A percentile compares a stretch with the other conserved stretches of the same genome.
phyloP scores from a whole-genome alignment of 2,888 invertebrate species.

The Morpho deidamia region DNA sequence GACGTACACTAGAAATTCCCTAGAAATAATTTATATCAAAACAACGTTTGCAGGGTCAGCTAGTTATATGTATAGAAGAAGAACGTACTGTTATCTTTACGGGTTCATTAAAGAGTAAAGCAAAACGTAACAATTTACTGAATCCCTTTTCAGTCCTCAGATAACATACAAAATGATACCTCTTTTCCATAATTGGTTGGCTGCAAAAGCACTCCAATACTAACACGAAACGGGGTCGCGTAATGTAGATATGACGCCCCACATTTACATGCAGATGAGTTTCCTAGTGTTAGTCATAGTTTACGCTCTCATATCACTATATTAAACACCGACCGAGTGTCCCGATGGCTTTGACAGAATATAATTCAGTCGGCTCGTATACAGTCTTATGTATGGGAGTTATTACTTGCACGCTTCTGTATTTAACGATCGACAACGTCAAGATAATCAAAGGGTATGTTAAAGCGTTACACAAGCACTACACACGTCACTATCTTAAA shows the following conservation, averaged over 20 bases:
- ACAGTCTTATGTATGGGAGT: conserved; percentile 3
- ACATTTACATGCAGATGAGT: conserved; percentile 26
- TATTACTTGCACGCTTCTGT: background rate
- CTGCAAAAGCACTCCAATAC: conserved; percentile 20
- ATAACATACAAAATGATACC: conserved; percentile 14
- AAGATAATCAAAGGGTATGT: too few species aligned
- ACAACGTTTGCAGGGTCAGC: too few species aligned
- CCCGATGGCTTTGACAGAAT: conserved; percentile 16
- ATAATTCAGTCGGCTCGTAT: conserved; percentile 5
- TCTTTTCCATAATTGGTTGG: conserved; percentile 21
- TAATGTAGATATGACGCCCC: conserved; percentile 19
- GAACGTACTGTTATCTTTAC: too few species aligned
- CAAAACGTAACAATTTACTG: too few species aligned
- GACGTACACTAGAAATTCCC: too few species aligned
- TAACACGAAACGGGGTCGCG: conserved; percentile 21
- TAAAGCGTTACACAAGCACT: too few species aligned
- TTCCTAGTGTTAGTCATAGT: conserved; percentile 16
- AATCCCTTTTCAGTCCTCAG: background rate
- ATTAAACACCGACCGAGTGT: conserved; percentile 19
- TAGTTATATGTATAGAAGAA: too few species aligned
- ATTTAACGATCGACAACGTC: background rate
- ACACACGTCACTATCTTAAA: too few species aligned
- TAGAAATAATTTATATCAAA: too few species aligned
- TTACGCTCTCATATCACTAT: conserved; percentile 18
- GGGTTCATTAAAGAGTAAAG: too few species aligned